phyloP scores from a whole-genome alignment of 2,888 invertebrate genomes.

The Tillus elongatus region DNA sequence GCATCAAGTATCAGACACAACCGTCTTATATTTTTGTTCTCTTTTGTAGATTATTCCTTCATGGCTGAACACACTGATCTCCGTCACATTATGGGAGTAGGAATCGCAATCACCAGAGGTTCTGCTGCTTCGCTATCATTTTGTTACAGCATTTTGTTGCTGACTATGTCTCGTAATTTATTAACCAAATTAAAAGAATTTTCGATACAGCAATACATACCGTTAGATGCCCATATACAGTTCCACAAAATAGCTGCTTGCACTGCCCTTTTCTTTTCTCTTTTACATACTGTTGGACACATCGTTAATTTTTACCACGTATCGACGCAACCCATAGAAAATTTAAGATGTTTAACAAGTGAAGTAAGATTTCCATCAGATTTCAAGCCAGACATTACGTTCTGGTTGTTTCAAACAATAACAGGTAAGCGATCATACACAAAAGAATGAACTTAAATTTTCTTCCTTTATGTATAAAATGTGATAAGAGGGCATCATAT shows the following conservation, averaged over 20 bases:
- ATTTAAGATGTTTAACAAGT: constrained; percentile 82
- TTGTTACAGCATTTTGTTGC: constrained; percentile 80
- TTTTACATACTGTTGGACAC: constrained; percentile 88
- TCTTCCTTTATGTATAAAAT: too few relatives aligned
- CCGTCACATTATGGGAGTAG: constrained; percentile 93
- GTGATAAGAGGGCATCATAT: too few relatives aligned
- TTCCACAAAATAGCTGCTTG: constrained; percentile 96
- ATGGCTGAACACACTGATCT: constrained; percentile 94
- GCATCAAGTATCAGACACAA: too few relatives aligned
- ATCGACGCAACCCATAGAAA: constrained; percentile 88
- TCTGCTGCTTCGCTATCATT: constrained; percentile 91
- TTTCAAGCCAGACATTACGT: constrained; percentile 86
- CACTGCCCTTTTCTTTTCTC: constrained; percentile 86
- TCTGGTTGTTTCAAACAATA: constrained; percentile 92
- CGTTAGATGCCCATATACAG: constrained; percentile 88
- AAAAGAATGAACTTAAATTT: too few relatives aligned
- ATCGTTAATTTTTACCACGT: constrained; percentile 97
- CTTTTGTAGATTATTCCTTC: constrained; percentile 82
- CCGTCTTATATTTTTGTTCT: too few relatives aligned
- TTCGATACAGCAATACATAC: constrained; percentile 87
- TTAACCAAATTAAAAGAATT: constrained; percentile 90
- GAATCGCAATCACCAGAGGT: constrained; percentile 89
- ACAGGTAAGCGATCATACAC: constrained; percentile 62
- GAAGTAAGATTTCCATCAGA: constrained; percentile 92
- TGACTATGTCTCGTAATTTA: constrained; percentile 89